Conservation (phyloP, 2,888 invertebrate species). For the Geotrupes spiniger region DNA sequence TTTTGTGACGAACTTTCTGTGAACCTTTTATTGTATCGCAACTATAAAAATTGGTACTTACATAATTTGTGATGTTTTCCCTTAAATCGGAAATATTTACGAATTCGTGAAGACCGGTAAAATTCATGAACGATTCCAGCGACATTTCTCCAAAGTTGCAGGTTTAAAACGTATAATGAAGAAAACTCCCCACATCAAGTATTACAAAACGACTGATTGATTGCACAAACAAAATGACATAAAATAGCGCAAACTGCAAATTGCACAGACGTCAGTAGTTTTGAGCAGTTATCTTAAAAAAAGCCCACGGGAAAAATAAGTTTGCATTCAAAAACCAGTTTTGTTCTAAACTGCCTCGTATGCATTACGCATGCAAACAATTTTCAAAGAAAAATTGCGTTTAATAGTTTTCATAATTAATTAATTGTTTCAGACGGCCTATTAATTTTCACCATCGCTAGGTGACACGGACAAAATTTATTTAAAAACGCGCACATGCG, state of each 20-base stretch:
- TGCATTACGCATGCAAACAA: not conserved
- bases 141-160: conserved; percentile 7
- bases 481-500: not conserved
- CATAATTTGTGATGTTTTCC: conserved; percentile 15
- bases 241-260: no score
- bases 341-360: not conserved
- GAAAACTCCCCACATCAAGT: not conserved
- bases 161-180: no score
- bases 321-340: conserved; percentile 1
- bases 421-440: no score
- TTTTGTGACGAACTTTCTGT: no score
- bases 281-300: no score
- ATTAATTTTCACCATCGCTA: no score
- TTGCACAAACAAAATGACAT: no score
- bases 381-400: not conserved
- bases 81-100: conserved; percentile 15
- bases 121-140: not conserved
- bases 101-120: conserved; percentile 13
- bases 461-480: no score
- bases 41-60: conserved; percentile 13
- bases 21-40: no score
- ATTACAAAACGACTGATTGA: not conserved
- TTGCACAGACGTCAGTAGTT: no score
- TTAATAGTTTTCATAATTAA: not conserved
- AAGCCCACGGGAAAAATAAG: no score